Evolutionary conservation across 2,113 vertebrate species (phyloP).

Genomic region (Petromus typicus): DNA sequence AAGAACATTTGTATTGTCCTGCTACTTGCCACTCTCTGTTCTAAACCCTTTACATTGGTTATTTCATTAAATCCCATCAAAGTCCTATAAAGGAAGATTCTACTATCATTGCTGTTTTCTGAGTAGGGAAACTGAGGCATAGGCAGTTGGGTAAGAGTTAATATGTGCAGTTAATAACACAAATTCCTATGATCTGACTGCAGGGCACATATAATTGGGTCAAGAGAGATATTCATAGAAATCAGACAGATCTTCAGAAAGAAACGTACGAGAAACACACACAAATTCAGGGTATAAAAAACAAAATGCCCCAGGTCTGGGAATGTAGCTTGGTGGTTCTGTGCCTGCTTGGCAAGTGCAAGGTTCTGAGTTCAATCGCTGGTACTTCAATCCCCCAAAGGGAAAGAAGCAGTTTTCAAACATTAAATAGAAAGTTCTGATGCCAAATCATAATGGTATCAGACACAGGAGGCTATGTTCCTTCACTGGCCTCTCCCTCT

Average conservation of each 20-base stretch:
- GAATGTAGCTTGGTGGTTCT: too few relatives aligned
- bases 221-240: not conserved
- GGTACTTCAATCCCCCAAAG: not conserved
- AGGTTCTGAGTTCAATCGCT: too few relatives aligned
- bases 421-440: not conserved
- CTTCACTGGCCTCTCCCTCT: not conserved
- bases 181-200: not conserved
- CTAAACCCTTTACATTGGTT: not conserved
- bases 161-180: not conserved
- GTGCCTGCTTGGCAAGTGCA: too few relatives aligned
- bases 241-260: not conserved
- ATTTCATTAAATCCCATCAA: not conserved
- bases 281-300: not conserved
- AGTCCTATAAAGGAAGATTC: not conserved
- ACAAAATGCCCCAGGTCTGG: not conserved
- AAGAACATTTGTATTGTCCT: not conserved
- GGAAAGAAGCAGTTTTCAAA: not conserved
- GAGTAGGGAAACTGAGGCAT: not conserved
- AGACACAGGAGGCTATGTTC: not conserved
- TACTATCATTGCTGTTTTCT: not conserved
- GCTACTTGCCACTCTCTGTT: not conserved
- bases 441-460: not conserved
- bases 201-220: not conserved
- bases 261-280: not conserved
- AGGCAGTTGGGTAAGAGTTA: not conserved